Conservation (phyloP, 2,888 invertebrate genomes). For the Trissonchulus sp. region DNA sequence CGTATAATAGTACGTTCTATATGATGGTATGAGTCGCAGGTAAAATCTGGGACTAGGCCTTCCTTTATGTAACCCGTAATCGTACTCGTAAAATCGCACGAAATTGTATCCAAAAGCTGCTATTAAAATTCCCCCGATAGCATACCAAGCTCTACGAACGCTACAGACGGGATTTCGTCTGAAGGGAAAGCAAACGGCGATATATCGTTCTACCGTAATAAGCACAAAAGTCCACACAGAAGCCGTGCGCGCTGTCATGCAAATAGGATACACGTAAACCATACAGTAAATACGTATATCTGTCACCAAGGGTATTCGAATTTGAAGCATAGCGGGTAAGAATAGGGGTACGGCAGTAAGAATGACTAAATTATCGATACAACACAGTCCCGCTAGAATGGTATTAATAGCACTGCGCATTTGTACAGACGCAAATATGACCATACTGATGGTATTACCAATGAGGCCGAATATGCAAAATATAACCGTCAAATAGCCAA, state of each 20-base stretch:
- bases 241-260: constrained; percentile 26
- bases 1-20: background rate
- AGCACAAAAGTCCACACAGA: constrained; percentile 27
- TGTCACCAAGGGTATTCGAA: background rate
- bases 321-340: background rate
- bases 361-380: background rate
- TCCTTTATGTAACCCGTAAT: background rate
- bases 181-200: constrained; percentile 27
- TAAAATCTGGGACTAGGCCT: background rate
- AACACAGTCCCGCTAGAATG: background rate
- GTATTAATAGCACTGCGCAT: constrained; percentile 14
- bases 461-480: background rate
- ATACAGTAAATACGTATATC: background rate
- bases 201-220: constrained; percentile 27
- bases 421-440: background rate
- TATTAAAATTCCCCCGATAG: background rate
- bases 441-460: background rate
- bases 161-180: background rate
- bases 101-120: constrained; percentile 24
- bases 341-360: background rate
- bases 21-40: background rate
- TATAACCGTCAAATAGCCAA: background rate
- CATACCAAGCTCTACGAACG: background rate
- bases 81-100: constrained; percentile 26
- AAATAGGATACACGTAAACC: constrained; percentile 26